These are phyloP conservation scores for Ceyx erithaca DNA, from an alignment of 2,797 vertebrate species.

Conservation along the genomic window DNA sequence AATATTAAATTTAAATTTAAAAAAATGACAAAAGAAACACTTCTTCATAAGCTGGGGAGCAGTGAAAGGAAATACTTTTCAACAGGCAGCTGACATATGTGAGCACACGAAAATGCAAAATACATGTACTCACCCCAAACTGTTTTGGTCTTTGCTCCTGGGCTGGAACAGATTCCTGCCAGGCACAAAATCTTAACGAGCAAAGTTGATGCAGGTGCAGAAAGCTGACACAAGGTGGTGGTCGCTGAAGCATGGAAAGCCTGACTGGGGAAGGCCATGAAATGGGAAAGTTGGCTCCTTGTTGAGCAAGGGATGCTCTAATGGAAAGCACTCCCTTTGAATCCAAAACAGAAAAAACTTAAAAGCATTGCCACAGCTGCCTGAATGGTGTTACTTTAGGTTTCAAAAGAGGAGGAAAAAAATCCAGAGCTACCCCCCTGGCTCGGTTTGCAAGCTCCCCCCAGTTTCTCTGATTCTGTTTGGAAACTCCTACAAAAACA, in stretches of 20 bases:
- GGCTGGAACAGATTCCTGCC: not conserved
- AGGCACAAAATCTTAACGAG: not conserved
- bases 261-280: not conserved
- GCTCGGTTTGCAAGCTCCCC: not conserved
- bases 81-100: not conserved
- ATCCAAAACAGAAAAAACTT: conserved; percentile 24
- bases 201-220: not conserved
- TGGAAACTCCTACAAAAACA: not conserved
- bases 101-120: not conserved
- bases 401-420: not conserved
- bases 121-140: not conserved
- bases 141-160: not conserved
- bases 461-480: not conserved
- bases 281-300: conserved; percentile 35
- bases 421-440: not conserved
- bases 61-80: not conserved
- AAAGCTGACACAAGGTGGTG: conserved; percentile 11
- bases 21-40: not conserved
- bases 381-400: not conserved
- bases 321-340: conserved; percentile 27
- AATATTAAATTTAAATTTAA: too few species aligned
- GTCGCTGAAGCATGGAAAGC: not conserved
- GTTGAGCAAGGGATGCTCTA: not conserved
- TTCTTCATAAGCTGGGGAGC: not conserved
- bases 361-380: conserved; percentile 37